These are phyloP conservation scores for Drosophila leontia DNA, from an alignment of 1,140 invertebrate genomes.

Conservation along the genomic window DNA sequence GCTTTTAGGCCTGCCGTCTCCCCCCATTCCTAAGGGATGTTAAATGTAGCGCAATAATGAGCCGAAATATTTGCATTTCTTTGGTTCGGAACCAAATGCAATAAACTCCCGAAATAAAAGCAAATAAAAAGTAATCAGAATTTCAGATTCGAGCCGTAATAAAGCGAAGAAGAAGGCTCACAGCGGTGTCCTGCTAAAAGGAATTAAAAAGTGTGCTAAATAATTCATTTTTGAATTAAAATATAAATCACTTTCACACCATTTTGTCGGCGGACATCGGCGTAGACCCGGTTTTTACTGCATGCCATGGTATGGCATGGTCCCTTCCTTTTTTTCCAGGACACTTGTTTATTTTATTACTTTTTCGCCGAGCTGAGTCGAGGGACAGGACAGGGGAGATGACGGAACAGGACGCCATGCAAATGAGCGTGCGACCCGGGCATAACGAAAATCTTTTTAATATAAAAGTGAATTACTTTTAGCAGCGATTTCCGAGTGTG, in stretches of 20 bases:
- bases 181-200: constrained; percentile 44
- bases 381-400: constrained; percentile 1
- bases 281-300: constrained; percentile 42
- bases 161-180: constrained; percentile 11
- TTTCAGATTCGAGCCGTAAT: constrained; percentile 68
- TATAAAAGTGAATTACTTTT: constrained; percentile 84
- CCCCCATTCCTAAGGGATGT: constrained; percentile 21
- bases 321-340: constrained; percentile 53
- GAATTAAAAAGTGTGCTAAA: constrained; percentile 83
- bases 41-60: constrained; percentile 78
- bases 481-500: constrained; percentile 79
- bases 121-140: constrained; percentile 82
- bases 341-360: constrained; percentile 84
- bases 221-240: constrained; percentile 85
- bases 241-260: constrained; percentile 85
- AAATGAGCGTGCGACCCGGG: constrained; percentile 44
- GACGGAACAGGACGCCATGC: constrained; percentile 21
- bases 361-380: constrained; percentile 52
- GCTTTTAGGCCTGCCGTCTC: constrained; percentile 62
- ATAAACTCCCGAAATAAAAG: constrained; percentile 74
- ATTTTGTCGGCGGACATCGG: constrained; percentile 66
- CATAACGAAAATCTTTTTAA: constrained; percentile 76
- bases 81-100: constrained; percentile 66
- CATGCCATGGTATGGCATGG: constrained; percentile 30
- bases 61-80: constrained; percentile 72